These are phyloP conservation scores for Phycodurus eques DNA, from an alignment of 2,113 vertebrate species.

Conservation along the genomic window DNA sequence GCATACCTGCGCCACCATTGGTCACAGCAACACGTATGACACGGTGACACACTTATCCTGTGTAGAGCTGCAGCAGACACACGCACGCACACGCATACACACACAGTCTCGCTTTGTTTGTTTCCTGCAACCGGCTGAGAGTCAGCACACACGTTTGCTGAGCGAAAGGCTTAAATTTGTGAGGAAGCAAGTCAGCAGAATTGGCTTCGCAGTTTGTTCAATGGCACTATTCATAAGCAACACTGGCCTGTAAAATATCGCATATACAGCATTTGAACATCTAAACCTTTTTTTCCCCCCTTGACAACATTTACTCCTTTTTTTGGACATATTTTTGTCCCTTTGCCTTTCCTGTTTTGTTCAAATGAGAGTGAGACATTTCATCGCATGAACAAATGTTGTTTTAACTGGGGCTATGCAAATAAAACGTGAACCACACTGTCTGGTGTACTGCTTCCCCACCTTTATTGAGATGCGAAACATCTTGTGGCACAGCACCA, in stretches of 20 bases:
- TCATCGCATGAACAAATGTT: not conserved
- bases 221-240: not conserved
- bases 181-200: not conserved
- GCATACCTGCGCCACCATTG: conserved; percentile 54
- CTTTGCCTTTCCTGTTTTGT: not conserved
- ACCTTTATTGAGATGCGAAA: too few species aligned
- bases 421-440: not conserved
- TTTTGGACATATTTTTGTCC: not conserved
- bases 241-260: not conserved
- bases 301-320: too few species aligned
- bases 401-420: not conserved
- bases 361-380: not conserved
- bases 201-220: not conserved
- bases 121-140: not conserved
- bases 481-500: too few species aligned
- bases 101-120: conserved; percentile 5
- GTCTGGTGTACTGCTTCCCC: not conserved
- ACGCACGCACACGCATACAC: not conserved
- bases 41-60: conserved; percentile 63
- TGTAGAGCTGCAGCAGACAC: conserved; percentile 5
- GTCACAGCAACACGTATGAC: conserved; percentile 45
- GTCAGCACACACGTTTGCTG: conserved; percentile 1
- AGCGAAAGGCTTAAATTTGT: not conserved
- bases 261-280: too few species aligned
- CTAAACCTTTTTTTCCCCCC: not conserved